phyloP scores from a whole-genome alignment of 2,797 vertebrate species.

The Mormyrops attenuatus region DNA sequence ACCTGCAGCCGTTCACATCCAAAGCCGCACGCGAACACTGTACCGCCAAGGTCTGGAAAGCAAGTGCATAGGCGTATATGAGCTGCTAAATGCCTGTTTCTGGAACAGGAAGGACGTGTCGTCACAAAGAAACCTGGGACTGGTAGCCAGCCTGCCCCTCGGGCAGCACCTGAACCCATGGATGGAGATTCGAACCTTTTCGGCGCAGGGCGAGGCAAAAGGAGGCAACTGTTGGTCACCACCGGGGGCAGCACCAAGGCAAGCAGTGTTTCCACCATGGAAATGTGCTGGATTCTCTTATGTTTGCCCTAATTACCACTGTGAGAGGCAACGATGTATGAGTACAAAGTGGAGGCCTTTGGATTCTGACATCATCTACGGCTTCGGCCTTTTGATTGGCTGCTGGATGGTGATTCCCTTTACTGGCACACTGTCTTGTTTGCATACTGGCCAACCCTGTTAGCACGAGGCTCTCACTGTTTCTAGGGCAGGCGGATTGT shows the following conservation, averaged over 20 bases:
- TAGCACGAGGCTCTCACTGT: neutral
- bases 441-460: neutral
- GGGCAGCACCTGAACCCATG: conserved; percentile 49
- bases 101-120: conserved; percentile 77
- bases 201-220: conserved; percentile 66
- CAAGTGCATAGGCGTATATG: neutral
- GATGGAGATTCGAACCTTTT: conserved; percentile 54
- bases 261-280: conserved; percentile 23
- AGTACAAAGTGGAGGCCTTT: neutral
- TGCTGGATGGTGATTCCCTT: neutral
- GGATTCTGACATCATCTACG: neutral
- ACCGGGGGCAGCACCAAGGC: conserved; percentile 80
- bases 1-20: neutral
- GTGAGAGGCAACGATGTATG: neutral
- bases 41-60: neutral
- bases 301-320: neutral
- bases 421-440: neutral
- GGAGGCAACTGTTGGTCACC: conserved; percentile 82
- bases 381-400: neutral
- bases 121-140: conserved; percentile 68
- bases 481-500: conserved; percentile 80
- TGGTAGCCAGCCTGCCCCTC: conserved; percentile 42
- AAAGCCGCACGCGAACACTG: neutral
- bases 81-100: neutral
- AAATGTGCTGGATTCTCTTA: neutral